Percentiles rank a stretch among this genome's conserved stretches.
Conservation (phyloP, 1,140 invertebrate species). For the Tyrophagus putrescentiae region DNA sequence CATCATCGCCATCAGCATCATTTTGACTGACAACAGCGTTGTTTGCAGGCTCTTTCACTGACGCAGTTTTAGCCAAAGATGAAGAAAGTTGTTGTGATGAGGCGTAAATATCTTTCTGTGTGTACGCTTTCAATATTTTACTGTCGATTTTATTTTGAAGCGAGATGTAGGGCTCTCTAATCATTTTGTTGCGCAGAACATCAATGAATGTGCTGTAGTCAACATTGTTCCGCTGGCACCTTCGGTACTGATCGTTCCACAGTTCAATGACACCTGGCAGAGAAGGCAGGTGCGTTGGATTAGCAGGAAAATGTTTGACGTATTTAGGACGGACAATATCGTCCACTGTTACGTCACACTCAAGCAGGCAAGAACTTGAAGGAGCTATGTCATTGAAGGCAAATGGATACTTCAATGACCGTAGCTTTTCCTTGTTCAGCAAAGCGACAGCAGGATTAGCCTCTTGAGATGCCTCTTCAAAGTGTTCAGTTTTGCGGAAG, state of each 20-base stretch:
- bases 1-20: not conserved
- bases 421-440: not conserved
- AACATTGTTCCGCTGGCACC: slow-evolving; percentile 2
- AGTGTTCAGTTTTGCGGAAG: not conserved
- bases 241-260: slow-evolving; percentile 5
- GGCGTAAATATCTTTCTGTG: not conserved
- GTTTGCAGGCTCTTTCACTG: not conserved
- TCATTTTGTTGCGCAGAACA: not conserved
- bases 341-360: not conserved
- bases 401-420: not conserved
- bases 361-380: not conserved
- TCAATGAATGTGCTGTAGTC: not conserved
- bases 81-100: no score
- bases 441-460: not conserved
- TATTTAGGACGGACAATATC: not conserved
- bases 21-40: not conserved
- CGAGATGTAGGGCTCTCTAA: not conserved
- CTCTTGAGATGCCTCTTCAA: not conserved
- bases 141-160: not conserved
- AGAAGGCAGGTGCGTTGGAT: not conserved
- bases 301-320: not conserved
- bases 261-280: slow-evolving; percentile 7
- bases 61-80: no score
- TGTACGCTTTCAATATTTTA: not conserved
- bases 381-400: not conserved